These are phyloP conservation scores for Diploscapter pachys DNA, from an alignment of 1,140 invertebrate species.

Conservation along the genomic window DNA sequence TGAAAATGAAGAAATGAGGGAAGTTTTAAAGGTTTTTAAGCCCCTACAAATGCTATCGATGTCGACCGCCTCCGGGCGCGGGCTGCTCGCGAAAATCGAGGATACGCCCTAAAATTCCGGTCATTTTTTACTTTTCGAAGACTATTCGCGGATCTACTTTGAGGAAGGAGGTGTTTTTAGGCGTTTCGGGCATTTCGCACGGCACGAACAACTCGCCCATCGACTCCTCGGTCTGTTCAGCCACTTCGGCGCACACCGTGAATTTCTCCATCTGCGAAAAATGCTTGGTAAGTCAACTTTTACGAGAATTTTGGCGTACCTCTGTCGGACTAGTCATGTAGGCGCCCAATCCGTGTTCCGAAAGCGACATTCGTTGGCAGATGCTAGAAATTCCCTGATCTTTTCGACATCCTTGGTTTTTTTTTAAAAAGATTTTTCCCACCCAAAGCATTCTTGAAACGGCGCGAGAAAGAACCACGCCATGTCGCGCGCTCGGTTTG, in stretches of 20 bases:
- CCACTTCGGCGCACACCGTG: constrained; percentile 54
- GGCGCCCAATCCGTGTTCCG: constrained; percentile 55
- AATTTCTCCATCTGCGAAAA: constrained; percentile 55
- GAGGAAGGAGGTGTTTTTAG: constrained; percentile 55
- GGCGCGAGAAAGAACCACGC: constrained; percentile 2
- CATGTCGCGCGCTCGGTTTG: too few species aligned
- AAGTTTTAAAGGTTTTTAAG: not conserved
- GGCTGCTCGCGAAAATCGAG: constrained; percentile 42
- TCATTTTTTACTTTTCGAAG: not conserved
- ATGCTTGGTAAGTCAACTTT: not conserved
- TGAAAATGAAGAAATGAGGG: not conserved
- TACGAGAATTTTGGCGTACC: constrained; percentile 28
- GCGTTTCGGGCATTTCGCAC: constrained; percentile 52
- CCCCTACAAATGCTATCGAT: constrained; percentile 54
- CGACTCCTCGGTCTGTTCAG: constrained; percentile 41
- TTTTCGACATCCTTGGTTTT: not conserved
- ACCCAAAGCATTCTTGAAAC: constrained; percentile 14
- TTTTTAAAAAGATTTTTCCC: not conserved
- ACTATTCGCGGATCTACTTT: constrained; percentile 5
- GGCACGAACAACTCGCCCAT: constrained; percentile 56
- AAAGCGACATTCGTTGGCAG: constrained; percentile 48
- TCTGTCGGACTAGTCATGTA: constrained; percentile 54
- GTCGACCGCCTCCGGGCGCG: constrained; percentile 42
- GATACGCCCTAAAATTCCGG: constrained; percentile 42
- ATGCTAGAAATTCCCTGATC: constrained; percentile 42